Evolutionary conservation across 2,113 vertebrate genomes (phyloP).

Genomic region (Gopherus flavomarginatus): DNA sequence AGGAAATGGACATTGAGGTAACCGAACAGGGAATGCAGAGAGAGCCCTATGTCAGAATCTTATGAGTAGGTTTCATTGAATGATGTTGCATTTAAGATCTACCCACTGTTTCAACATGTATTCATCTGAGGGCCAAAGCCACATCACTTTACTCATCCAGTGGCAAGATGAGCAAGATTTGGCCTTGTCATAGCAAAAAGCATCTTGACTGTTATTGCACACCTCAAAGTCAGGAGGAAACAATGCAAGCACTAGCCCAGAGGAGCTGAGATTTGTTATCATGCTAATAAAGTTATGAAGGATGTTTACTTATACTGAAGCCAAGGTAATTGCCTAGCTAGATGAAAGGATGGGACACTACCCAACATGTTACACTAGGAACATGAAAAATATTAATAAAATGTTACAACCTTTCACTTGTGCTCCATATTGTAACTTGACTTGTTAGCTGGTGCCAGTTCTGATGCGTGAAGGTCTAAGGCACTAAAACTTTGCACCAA

Average conservation of each 20-base stretch:
- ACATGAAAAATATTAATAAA: conserved; percentile 31
- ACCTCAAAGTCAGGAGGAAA: background rate
- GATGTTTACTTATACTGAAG: background rate
- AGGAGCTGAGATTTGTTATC: conserved; percentile 5
- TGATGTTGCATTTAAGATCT: background rate
- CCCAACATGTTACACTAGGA: conserved; percentile 34
- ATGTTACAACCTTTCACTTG: conserved; percentile 46
- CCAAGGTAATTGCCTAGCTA: conserved; percentile 26
- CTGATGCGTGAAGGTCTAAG: conserved; percentile 61
- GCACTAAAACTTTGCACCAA: conserved; percentile 58
- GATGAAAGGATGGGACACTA: conserved; percentile 16
- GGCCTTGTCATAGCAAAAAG: background rate
- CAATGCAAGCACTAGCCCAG: background rate
- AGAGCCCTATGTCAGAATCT: background rate
- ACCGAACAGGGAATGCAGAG: background rate
- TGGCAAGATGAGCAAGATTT: background rate
- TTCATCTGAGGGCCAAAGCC: background rate
- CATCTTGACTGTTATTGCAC: background rate
- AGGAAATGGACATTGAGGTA: background rate
- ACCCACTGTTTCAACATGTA: background rate
- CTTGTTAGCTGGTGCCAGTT: conserved; percentile 46
- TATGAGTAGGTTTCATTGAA: background rate
- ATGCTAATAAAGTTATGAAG: background rate
- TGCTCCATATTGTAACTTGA: conserved; percentile 43
- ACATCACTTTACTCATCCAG: background rate